Evolutionary conservation across 2,888 invertebrate species (phyloP).

Genomic region (Trisateles emortualis): DNA sequence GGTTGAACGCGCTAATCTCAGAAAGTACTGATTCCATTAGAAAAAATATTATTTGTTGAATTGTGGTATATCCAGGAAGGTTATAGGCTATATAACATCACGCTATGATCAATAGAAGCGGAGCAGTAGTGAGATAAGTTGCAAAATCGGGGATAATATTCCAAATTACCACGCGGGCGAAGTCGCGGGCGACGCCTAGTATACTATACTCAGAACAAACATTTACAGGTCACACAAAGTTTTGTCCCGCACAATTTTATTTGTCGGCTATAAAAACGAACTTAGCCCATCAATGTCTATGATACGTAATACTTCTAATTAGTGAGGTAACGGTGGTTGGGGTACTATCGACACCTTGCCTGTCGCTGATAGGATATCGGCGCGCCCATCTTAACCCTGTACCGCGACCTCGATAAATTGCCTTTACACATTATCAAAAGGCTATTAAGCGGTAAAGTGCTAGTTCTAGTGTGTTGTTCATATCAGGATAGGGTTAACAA

Average conservation of each 20-base stretch:
- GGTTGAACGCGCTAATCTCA: no score
- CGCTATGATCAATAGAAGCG: no score
- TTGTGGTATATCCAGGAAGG: no score
- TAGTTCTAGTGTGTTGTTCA: constrained; percentile 5
- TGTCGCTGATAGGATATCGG: constrained; percentile 59
- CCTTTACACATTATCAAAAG: constrained; percentile 34
- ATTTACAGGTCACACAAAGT: no score
- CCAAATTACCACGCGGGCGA: no score
- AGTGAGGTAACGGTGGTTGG: constrained; percentile 52
- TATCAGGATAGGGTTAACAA: background rate
- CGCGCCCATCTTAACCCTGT: constrained; percentile 51
- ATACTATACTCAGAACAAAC: no score
- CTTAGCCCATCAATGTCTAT: constrained; percentile 41
- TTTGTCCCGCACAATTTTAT: background rate
- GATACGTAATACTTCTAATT: constrained; percentile 62
- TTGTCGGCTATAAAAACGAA: background rate
- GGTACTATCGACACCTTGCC: constrained; percentile 57
- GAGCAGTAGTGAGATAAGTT: no score
- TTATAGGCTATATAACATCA: no score
- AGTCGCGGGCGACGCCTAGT: no score
- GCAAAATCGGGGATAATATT: no score
- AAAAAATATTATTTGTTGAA: no score
- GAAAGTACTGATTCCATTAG: no score
- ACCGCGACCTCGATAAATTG: constrained; percentile 47
- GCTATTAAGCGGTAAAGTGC: constrained; percentile 27